Evolutionary conservation across 2,113 vertebrate species (phyloP).

Genomic region (Malaclemys terrapin): DNA sequence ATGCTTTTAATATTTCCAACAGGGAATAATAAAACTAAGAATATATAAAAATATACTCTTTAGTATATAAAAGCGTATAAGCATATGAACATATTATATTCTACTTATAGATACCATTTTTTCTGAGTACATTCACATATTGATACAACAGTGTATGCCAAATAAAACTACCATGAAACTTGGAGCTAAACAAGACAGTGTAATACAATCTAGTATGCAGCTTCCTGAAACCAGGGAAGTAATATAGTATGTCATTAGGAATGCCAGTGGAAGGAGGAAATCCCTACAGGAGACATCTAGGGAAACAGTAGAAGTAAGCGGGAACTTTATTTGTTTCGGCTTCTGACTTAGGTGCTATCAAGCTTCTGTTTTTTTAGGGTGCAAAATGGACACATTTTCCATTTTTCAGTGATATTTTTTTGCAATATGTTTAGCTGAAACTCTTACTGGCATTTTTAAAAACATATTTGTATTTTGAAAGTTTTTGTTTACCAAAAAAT

Average conservation of each 20-base stretch:
- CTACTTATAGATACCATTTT: conserved; percentile 20
- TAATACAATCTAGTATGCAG: conserved; percentile 38
- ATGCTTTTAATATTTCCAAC: conserved; percentile 35
- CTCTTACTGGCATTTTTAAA: not conserved
- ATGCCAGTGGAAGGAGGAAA: not conserved
- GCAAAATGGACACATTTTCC: accelerated
- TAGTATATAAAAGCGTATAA: conserved; percentile 50
- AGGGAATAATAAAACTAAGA: conserved; percentile 55
- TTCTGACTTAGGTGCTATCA: not conserved
- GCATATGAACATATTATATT: conserved; percentile 37
- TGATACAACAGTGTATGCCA: conserved; percentile 36
- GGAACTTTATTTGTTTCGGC: not conserved
- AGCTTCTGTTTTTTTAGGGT: not conserved
- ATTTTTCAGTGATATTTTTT: conserved; percentile 1
- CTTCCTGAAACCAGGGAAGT: conserved; percentile 45
- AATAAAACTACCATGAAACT: conserved; percentile 46
- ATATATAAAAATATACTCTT: conserved; percentile 43
- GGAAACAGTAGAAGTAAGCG: conserved; percentile 2
- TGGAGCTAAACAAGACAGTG: conserved; percentile 36
- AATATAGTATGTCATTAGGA: not conserved
- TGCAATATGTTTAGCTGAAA: not conserved
- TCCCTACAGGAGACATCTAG: not conserved
- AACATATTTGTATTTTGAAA: not conserved
- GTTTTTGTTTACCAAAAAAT: not conserved
- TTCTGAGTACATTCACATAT: conserved; percentile 65